These are phyloP conservation scores for Calephelis nemesis DNA, from an alignment of 1,140 invertebrate species.

Conservation along the genomic window DNA sequence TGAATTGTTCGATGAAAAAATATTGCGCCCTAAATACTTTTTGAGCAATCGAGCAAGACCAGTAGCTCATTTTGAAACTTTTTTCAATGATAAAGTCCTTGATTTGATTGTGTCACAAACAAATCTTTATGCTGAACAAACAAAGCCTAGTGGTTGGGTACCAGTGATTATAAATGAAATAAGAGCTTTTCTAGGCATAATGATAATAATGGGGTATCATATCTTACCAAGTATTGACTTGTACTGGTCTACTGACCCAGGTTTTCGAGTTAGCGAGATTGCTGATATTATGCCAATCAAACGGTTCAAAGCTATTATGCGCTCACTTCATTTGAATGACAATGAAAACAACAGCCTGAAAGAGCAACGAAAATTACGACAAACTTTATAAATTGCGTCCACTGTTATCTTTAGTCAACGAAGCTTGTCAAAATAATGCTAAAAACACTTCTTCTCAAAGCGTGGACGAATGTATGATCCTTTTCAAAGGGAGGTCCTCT, in stretches of 20 bases:
- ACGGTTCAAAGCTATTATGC: too few relatives aligned
- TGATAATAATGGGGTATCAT: constrained; percentile 41
- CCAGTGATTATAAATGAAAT: constrained; percentile 32
- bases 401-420: not conserved
- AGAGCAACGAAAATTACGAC: too few relatives aligned
- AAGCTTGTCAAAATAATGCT: constrained; percentile 10
- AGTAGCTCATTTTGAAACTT: constrained; percentile 37
- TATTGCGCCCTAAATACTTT: constrained; percentile 29
- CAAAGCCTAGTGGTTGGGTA: constrained; percentile 18
- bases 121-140: constrained; percentile 40
- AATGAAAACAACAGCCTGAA: too few relatives aligned
- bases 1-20: too few relatives aligned
- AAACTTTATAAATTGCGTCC: too few relatives aligned
- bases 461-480: constrained; percentile 52
- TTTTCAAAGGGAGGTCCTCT: constrained; percentile 43
- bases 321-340: too few relatives aligned
- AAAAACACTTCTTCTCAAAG: constrained; percentile 5
- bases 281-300: too few relatives aligned
- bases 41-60: constrained; percentile 36
- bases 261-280: constrained; percentile 30
- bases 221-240: constrained; percentile 34
- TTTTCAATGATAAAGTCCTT: constrained; percentile 39
- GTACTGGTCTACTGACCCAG: constrained; percentile 55
- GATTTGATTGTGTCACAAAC: constrained; percentile 37
- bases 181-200: constrained; percentile 38